Base-by-base conservation (phyloP, 2,888 invertebrate genomes). In the Drosophila kokeensis region DNA sequence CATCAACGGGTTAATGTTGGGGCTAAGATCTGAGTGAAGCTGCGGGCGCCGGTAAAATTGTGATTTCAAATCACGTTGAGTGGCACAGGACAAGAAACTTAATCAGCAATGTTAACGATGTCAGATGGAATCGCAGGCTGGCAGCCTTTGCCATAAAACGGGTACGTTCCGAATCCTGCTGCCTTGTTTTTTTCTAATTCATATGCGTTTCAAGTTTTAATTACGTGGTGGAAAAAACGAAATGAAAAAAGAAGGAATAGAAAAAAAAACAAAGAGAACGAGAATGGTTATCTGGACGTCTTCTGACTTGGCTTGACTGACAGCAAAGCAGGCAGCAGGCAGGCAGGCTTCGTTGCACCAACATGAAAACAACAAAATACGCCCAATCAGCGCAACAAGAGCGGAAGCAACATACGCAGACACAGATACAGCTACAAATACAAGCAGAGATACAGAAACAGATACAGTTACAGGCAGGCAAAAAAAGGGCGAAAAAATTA, bases 141-240 rank as follows among this genome's bases (percentile, higher is more conserved):
- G 30, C 34, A 55, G 53, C 72, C 73, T 68, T 58, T 60, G 76
- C 68, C 84, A 81, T 87, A 76, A 81, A 89, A 76, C 72, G 77
- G 70, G 71, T 81, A 63, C 74, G 67, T 86, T 81, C 71, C 76
- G 80, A 80, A 72, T 87, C 85, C 75, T 64, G 66, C 71, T 73
- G 85, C 82, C 61, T 82, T 84, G 75, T 71, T 89, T 79, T 78
- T 85, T 89, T 87, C 92, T 91, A 92, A 92, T 91, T 91, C 87
- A 91, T 92, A 91, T 92, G 92, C 91, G 90, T 88, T 91, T 91
- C 92, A 87, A 91, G 92, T 91, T 92, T 91, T 92, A 92, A 91
- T 92, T 92, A 92, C 91, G 91, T 91, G 92, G 89, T 83, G 60
- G 36, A 68, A 42, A 60, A 62, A 65, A 53, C 48, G 42, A 54